Evolutionary conservation across 2,797 vertebrate genomes (phyloP).

Genomic region (Sandelia bainsii): DNA sequence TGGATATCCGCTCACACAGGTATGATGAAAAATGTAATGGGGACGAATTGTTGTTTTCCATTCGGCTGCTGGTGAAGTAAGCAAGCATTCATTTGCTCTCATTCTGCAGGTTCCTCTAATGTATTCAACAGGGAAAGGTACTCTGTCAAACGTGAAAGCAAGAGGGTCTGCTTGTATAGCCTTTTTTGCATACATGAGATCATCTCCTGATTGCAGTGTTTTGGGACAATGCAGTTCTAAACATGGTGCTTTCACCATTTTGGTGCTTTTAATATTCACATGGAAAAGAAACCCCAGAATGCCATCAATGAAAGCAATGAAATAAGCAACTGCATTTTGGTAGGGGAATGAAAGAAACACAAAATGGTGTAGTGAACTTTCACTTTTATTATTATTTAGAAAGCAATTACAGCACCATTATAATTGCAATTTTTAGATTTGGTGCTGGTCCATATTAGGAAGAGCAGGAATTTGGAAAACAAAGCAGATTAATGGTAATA

Average conservation of each 20-base stretch:
- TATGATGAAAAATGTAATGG: slow-evolving; percentile 76
- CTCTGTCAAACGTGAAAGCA: slow-evolving; percentile 78
- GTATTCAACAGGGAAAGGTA: slow-evolving; percentile 81
- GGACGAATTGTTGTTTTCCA: slow-evolving; percentile 69
- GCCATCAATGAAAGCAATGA: slow-evolving; percentile 31
- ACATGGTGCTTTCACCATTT: slow-evolving; percentile 61
- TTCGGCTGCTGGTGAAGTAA: slow-evolving; percentile 60
- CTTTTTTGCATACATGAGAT: slow-evolving; percentile 81
- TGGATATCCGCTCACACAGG: slow-evolving; percentile 56
- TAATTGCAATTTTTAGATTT: slow-evolving; percentile 48
- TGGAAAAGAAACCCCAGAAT: slow-evolving; percentile 51
- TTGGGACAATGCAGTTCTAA: slow-evolving; percentile 73
- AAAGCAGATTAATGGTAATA: slow-evolving; percentile 65
- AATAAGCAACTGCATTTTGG: slow-evolving; percentile 30
- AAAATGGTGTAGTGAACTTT: slow-evolving; percentile 39
- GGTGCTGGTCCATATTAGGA: slow-evolving; percentile 28
- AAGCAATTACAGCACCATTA: slow-evolving; percentile 59
- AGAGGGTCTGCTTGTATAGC: slow-evolving; percentile 67
- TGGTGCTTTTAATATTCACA: slow-evolving; percentile 73
- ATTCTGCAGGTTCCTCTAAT: slow-evolving; percentile 73
- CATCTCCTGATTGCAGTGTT: slow-evolving; percentile 78
- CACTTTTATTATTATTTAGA: slow-evolving; percentile 57
- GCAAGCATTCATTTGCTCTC: slow-evolving; percentile 79
- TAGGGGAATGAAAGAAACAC: slow-evolving; percentile 29
- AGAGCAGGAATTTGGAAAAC: slow-evolving; percentile 35